phyloP scores from a whole-genome alignment of 1,140 invertebrate species.

The Drosophila setifemur region DNA sequence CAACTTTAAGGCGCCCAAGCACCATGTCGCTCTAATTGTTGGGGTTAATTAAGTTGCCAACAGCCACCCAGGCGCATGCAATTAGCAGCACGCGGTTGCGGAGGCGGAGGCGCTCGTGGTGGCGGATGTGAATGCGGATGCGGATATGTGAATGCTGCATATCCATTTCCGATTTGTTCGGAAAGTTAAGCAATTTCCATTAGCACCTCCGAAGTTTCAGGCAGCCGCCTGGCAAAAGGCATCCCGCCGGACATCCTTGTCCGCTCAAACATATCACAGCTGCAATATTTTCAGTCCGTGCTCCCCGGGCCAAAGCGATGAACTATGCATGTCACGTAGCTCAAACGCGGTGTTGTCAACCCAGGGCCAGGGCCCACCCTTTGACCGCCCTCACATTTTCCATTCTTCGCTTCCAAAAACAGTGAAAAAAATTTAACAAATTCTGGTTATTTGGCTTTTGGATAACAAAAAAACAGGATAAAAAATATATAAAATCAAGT shows the following conservation, averaged over 20 bases:
- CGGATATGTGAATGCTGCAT: conserved; percentile 15
- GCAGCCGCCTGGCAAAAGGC: neutral
- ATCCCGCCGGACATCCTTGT: conserved; percentile 37
- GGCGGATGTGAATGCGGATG: conserved; percentile 8
- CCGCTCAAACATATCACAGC: conserved; percentile 75
- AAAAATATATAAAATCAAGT: no score
- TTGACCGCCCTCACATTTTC: conserved; percentile 1
- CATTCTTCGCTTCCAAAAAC: no score
- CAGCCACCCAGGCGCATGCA: conserved; percentile 14
- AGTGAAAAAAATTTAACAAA: no score
- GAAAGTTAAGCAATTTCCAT: conserved; percentile 73
- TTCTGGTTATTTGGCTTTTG: no score
- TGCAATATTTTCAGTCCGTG: conserved; percentile 69
- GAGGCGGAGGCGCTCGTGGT: neutral
- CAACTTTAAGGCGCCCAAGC: conserved; percentile 17
- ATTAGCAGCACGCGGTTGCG: conserved; percentile 36
- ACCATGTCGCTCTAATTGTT: conserved; percentile 47
- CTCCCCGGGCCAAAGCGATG: conserved; percentile 50
- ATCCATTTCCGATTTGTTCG: conserved; percentile 36
- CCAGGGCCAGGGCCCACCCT: neutral
- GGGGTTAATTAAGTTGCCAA: conserved; percentile 20
- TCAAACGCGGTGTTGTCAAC: conserved; percentile 43
- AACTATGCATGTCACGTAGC: conserved; percentile 77
- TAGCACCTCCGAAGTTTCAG: conserved; percentile 64
- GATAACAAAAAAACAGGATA: no score